Conservation (phyloP, 2,797 vertebrate genomes). For the Cebuella pygmaea region DNA sequence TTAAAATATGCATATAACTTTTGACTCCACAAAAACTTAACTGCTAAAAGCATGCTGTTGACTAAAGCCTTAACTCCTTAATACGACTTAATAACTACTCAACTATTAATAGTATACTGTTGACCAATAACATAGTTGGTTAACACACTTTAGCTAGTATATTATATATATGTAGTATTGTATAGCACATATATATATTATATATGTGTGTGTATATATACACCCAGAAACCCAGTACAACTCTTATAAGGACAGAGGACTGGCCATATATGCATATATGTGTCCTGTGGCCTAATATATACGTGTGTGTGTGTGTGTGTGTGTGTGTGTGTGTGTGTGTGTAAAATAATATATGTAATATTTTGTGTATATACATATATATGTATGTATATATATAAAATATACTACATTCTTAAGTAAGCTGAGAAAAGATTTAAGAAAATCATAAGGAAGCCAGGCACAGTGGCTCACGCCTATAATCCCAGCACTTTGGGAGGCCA, state of each 20-base stretch:
- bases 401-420: background rate
- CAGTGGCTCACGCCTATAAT: background rate
- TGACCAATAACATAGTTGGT: background rate
- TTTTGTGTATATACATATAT: background rate
- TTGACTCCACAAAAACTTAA: background rate
- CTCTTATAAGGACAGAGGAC: no score
- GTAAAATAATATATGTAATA: no score
- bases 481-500: background rate
- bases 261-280: no score
- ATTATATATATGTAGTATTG: no score
- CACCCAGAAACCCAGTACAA: no score
- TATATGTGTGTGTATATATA: background rate
- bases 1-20: background rate
- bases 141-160: no score
- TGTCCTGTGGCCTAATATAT: no score
- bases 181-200: no score
- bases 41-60: background rate
- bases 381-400: background rate
- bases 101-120: background rate
- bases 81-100: no score
- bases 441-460: background rate
- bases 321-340: no score
- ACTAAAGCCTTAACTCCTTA: background rate
- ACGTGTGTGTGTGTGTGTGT: no score
- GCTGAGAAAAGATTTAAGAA: background rate